Conservation (phyloP, 64 coral and sea anemone species). For the Pocillopora damicornis region DNA sequence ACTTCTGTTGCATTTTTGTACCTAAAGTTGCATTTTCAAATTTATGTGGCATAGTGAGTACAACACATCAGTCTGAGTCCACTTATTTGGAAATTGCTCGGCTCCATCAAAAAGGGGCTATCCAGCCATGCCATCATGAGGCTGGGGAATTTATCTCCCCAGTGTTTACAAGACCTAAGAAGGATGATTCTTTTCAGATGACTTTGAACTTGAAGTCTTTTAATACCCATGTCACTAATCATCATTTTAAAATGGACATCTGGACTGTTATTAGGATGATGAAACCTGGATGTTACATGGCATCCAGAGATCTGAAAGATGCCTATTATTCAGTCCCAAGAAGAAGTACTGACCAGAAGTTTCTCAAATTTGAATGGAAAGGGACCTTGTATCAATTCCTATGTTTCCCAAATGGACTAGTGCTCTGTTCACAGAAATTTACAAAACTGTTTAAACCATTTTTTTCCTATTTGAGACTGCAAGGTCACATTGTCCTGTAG, state of each 20-base stretch:
- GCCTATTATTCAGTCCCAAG: slow-evolving; percentile 26
- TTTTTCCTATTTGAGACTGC: no score
- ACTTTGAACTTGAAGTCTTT: slow-evolving; percentile 59
- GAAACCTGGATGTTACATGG: slow-evolving; percentile 39
- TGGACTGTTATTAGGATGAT: slow-evolving; percentile 42
- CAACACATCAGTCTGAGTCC: slow-evolving; percentile 52
- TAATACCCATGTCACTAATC: slow-evolving; percentile 23
- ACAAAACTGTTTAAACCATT: no score
- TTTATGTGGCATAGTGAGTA: no score
- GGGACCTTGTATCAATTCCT: no score
- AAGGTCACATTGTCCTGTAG: no score
- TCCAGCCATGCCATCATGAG: slow-evolving; percentile 2
- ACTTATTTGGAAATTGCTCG: slow-evolving; percentile 41
- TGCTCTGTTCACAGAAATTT: no score
- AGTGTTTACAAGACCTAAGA: slow-evolving; percentile 43
- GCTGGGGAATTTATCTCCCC: slow-evolving; percentile 30
- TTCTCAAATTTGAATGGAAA: slow-evolving; percentile 34
- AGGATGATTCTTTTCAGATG: slow-evolving; percentile 50
- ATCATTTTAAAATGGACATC: slow-evolving; percentile 54
- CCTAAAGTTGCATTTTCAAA: no score
- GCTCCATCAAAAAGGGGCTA: slow-evolving; percentile 30
- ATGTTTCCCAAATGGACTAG: no score
- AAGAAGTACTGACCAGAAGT: neutral
- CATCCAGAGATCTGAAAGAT: slow-evolving; percentile 37
- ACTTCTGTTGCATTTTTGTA: no score